Conservation (phyloP, 2,888 invertebrate genomes). For the Galeruca laticollis region DNA sequence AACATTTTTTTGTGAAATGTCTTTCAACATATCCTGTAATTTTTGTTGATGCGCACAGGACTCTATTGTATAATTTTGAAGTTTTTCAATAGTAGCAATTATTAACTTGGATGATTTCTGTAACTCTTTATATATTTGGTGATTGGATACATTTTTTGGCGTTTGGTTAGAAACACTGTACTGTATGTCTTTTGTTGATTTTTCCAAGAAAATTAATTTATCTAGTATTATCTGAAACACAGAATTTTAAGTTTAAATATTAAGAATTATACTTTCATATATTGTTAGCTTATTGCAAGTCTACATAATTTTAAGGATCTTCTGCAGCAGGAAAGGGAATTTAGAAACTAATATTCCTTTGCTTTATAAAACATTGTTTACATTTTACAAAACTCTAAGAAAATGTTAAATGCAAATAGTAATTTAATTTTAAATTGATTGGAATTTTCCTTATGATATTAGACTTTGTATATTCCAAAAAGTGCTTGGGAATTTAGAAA, state of each 20-base stretch:
- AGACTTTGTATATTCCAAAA: no score
- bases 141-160: conserved; percentile 29
- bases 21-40: conserved; percentile 22
- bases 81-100: conserved; percentile 15
- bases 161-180: not conserved
- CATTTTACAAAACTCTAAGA: no score
- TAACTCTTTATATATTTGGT: conserved; percentile 34
- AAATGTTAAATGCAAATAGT: no score
- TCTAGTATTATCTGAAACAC: conserved; percentile 41
- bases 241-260: not conserved
- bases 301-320: no score
- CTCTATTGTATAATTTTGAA: conserved; percentile 28
- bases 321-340: no score
- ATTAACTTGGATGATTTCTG: conserved; percentile 31
- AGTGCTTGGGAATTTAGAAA: no score
- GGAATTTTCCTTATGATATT: no score
- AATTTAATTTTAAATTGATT: not conserved
- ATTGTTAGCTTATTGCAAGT: no score
- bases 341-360: no score
- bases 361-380: no score
- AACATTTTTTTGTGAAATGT: conserved; percentile 21
- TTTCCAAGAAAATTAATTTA: conserved; percentile 41
- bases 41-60: conserved; percentile 26
- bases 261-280: no score
- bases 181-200: conserved; percentile 15